Conservation (phyloP, 2,797 vertebrate species). For the Typhlichthys eigenmanni region DNA sequence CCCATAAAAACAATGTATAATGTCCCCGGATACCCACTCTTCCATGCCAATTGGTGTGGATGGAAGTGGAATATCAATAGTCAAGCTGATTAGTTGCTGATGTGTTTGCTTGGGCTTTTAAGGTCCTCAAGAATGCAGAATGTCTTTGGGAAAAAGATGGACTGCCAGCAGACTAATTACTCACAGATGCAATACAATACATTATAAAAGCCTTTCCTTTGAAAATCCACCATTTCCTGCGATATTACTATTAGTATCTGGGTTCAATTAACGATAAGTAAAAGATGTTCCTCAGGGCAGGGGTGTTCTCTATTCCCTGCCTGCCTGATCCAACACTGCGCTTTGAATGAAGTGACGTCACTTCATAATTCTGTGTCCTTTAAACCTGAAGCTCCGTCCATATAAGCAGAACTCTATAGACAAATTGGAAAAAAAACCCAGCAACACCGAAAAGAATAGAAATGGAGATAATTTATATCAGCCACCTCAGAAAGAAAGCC, state of each 20-base stretch:
- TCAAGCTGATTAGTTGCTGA: conserved; percentile 8
- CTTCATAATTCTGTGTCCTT: neutral
- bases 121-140: conserved; percentile 9
- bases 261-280: neutral
- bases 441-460: conserved; percentile 10
- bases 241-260: conserved; percentile 1
- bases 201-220: too few species aligned
- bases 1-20: neutral
- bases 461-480: conserved; percentile 17
- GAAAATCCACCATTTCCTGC: neutral
- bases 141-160: conserved; percentile 3
- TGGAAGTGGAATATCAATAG: conserved; percentile 2
- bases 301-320: neutral
- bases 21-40: neutral
- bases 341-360: conserved; percentile 6
- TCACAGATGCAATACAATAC: too few species aligned
- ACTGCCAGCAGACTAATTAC: neutral
- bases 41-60: conserved; percentile 10
- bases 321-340: neutral
- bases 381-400: neutral
- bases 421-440: conserved; percentile 5
- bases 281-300: neutral
- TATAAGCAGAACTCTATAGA: neutral
- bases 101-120: neutral
- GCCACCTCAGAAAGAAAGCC: neutral